These are phyloP conservation scores for Odontophorus gujanensis DNA, from an alignment of 2,113 vertebrate genomes.

Conservation along the genomic window DNA sequence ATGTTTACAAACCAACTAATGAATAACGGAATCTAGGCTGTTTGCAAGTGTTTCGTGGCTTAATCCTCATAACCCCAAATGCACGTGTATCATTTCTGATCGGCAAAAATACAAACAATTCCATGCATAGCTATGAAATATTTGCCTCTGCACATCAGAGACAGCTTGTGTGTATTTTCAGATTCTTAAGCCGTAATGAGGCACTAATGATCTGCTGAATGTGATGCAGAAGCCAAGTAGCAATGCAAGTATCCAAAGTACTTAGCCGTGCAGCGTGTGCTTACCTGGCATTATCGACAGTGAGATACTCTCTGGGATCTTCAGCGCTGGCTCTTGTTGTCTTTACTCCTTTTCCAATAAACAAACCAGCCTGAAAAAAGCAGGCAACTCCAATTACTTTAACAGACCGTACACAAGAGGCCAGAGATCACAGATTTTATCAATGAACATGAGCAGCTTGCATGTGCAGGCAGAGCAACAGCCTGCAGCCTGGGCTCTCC, in stretches of 20 bases:
- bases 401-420: not conserved
- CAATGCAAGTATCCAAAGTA: not conserved
- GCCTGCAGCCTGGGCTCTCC: not conserved
- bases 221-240: not conserved
- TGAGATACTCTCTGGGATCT: slow-evolving; percentile 70
- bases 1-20: not conserved
- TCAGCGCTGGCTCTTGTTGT: slow-evolving; percentile 47
- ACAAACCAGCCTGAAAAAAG: slow-evolving; percentile 67
- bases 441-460: not conserved
- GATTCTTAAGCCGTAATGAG: slow-evolving; percentile 2
- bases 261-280: not conserved
- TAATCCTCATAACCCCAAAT: not conserved
- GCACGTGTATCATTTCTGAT: not conserved
- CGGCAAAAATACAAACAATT: not conserved
- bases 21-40: not conserved
- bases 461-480: not conserved
- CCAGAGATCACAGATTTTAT: not conserved
- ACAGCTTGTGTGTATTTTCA: not conserved
- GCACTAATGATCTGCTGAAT: slow-evolving; percentile 39
- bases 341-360: slow-evolving; percentile 69
- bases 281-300: slow-evolving; percentile 67
- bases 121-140: not conserved
- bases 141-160: not conserved
- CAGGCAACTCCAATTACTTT: not conserved
- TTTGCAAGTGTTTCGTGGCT: not conserved